These are phyloP conservation scores for Torymus aiolomorphi DNA, from an alignment of 2,888 invertebrate genomes.

Conservation along the genomic window DNA sequence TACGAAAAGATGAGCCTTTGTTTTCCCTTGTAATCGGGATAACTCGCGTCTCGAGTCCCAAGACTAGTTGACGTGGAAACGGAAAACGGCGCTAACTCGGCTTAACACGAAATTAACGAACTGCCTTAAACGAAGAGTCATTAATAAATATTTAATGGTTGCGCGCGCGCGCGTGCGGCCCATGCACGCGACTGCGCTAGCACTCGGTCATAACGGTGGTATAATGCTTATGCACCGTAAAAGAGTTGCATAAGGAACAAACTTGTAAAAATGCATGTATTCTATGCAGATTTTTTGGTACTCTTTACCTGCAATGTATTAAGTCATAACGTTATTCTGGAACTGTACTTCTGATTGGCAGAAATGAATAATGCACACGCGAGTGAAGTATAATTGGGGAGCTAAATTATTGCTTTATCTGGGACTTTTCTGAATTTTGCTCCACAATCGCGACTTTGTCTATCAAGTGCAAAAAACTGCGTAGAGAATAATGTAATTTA, in stretches of 20 bases:
- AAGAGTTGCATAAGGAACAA: slow-evolving; percentile 39
- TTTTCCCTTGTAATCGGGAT: slow-evolving; percentile 7
- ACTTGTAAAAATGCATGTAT: slow-evolving; percentile 17
- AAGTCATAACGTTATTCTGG: no score
- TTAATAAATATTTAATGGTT: slow-evolving; percentile 22
- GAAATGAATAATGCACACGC: no score
- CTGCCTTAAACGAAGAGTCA: slow-evolving; percentile 8
- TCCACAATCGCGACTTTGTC: no score
- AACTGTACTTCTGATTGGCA: no score
- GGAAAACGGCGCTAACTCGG: background rate
- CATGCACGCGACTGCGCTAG: background rate
- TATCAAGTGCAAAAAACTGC: no score
- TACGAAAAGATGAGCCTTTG: slow-evolving; percentile 44
- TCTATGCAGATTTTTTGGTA: background rate
- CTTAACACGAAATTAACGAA: slow-evolving; percentile 9
- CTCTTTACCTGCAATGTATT: no score
- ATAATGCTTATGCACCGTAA: slow-evolving; percentile 19
- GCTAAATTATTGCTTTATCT: no score
- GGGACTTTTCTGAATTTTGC: no score
- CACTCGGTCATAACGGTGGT: slow-evolving; percentile 30
- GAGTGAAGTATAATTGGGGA: no score
- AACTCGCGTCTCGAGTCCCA: background rate
- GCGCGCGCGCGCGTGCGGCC: no score
- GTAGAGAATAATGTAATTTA: no score
- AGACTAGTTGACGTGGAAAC: no score